These are phyloP conservation scores for Falco peregrinus DNA, from an alignment of 2,797 vertebrate genomes.

Conservation along the genomic window DNA sequence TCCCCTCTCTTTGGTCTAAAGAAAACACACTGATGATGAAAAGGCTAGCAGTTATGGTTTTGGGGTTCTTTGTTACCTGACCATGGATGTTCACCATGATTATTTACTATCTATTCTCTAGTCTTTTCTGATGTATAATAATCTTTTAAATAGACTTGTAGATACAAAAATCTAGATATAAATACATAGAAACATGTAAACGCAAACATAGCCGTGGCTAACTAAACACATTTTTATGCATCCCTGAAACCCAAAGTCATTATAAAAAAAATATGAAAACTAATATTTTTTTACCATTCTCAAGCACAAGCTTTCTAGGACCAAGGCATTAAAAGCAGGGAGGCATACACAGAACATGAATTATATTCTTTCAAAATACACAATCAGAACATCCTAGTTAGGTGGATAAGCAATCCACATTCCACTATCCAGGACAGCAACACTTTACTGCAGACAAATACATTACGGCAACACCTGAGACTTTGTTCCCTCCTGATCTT, in stretches of 20 bases:
- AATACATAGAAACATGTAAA: not conserved
- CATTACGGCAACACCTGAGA: not conserved
- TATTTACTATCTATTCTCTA: not conserved
- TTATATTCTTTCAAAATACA: not conserved
- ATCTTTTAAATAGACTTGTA: not conserved
- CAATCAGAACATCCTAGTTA: not conserved
- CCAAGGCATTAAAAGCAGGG: not conserved
- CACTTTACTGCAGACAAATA: not conserved
- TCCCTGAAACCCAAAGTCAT: not conserved
- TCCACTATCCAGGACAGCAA: fast-evolving
- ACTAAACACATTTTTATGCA: not conserved
- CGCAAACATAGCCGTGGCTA: not conserved
- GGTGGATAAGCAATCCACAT: too few relatives aligned
- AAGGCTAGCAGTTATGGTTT: not conserved
- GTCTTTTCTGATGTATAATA: not conserved
- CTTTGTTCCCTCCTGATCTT: not conserved
- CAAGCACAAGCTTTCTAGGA: not conserved
- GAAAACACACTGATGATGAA: not conserved
- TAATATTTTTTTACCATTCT: not conserved
- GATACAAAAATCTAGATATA: fast-evolving
- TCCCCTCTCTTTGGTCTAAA: not conserved
- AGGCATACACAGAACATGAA: not conserved
- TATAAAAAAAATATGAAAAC: not conserved
- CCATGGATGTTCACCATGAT: not conserved
- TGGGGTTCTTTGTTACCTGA: not conserved